Percentiles rank a stretch among this genome's conserved stretches.
Evolutionary conservation across 2,797 vertebrate genomes (phyloP).

Genomic region (Xerus rutilus): DNA sequence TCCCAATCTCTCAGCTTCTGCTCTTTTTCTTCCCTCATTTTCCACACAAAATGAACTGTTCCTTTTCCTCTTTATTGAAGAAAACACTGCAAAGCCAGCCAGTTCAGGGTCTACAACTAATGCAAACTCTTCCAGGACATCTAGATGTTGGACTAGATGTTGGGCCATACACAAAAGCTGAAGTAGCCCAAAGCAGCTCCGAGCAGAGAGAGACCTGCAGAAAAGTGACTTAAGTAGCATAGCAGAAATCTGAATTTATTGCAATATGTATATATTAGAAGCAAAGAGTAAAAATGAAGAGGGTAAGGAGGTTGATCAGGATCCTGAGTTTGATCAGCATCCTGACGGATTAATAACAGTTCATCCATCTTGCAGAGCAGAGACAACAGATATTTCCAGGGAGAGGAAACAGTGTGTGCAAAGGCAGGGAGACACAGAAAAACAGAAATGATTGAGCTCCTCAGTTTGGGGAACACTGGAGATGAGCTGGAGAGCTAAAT

Average conservation of each 20-base stretch:
- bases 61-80: neutral
- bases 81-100: neutral
- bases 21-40: constrained; percentile 21
- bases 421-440: neutral
- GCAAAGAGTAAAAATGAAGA: neutral
- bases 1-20: constrained; percentile 37
- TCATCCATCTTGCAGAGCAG: neutral
- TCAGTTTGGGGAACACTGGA: neutral
- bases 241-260: neutral
- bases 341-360: constrained; percentile 19
- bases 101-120: neutral
- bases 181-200: neutral
- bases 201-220: neutral
- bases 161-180: neutral
- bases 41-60: neutral
- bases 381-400: neutral
- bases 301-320: neutral
- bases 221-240: neutral
- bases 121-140: neutral
- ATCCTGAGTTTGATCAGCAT: constrained; percentile 3
- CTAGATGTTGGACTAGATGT: neutral
- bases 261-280: neutral
- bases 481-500: constrained; percentile 6
- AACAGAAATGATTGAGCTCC: neutral
- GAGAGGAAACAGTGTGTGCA: constrained; percentile 30